Evolutionary conservation across 2,113 vertebrate species (phyloP), one percentile per base, ranked within the genome.

Genomic region (Coracopsis vasa): DNA sequence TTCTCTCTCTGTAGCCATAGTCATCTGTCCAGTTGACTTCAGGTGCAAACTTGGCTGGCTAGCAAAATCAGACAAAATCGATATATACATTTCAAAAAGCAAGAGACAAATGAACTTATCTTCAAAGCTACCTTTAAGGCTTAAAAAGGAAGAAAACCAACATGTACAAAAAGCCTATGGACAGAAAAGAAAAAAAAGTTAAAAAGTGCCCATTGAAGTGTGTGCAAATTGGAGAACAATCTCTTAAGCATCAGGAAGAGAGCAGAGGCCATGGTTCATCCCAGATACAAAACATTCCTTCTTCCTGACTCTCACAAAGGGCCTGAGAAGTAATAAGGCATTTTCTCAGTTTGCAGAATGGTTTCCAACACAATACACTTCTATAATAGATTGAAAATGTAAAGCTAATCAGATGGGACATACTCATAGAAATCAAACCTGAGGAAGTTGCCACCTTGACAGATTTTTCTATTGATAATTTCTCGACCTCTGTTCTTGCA

Each of bases 291-390:
- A 91, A 75, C 93, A 77, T 78, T 83, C 78, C 61, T 53, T 33
- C 28, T 88, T 62, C 50, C n/a, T 27, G 51, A 15, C 24, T 88
- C 39, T 65, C 61, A 53, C 74, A 95, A 77, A 91, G 44, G 24
- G 42, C 27, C 90, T 70, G 37, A 82, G 61, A 72, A 93, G 48
- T 45, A 92, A 58, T 18, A 65, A 77, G 31, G 64, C 86, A 37
- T 41, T 56, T 62, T 77, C 48, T 37, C 39, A 13, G 41, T 60
- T 27, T 81, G 42, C 41, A 92, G 67, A 81, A 75, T 6, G 16
- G 5, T 86, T 97, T 94, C 92, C 84, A 75, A 23, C 80, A 96
- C 86, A 89, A 94, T 88, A n/a, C 28, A 20, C 71, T 88, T 27
- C 51, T 54, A 73, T 7, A 95, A 95, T 42, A 48, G 66, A 80